Evolutionary conservation across 2,888 invertebrate species (phyloP).

Genomic region (Clitarchus hookeri): DNA sequence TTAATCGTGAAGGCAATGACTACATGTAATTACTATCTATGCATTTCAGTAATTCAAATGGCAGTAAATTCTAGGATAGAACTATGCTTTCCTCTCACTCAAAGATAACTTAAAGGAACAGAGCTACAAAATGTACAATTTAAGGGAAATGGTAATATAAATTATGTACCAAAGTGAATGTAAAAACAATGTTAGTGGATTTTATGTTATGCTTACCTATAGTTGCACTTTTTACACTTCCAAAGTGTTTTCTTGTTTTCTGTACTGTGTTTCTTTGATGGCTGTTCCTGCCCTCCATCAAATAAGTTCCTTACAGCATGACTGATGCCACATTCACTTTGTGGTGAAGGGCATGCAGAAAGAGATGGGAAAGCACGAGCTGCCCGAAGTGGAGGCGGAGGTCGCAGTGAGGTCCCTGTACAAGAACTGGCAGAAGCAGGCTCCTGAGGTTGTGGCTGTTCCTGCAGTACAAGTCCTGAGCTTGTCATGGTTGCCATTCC

Average conservation of each 20-base stretch:
- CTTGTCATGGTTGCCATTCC: background rate
- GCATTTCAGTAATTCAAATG: too few species aligned
- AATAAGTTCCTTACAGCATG: too few species aligned
- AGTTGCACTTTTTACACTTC: conserved; percentile 91
- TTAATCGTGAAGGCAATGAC: too few species aligned
- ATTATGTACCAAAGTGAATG: too few species aligned
- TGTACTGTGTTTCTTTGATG: conserved; percentile 38
- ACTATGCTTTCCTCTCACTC: too few species aligned
- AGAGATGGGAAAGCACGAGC: conserved; percentile 44
- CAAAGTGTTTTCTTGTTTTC: conserved; percentile 71
- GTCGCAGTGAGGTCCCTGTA: conserved; percentile 29
- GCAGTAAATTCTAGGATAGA: too few species aligned
- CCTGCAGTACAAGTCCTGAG: background rate
- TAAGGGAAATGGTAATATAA: too few species aligned
- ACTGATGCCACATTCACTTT: background rate
- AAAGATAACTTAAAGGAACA: too few species aligned
- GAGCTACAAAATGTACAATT: too few species aligned
- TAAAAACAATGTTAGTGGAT: too few species aligned
- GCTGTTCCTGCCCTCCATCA: conserved; percentile 3
- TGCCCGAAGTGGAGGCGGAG: conserved; percentile 38
- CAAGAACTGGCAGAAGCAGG: conserved; percentile 40
- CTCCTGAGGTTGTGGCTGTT: conserved; percentile 24
- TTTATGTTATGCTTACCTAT: conserved; percentile 64
- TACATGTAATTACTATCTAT: too few species aligned
- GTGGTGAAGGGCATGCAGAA: conserved; percentile 47